These are phyloP conservation scores for Ridgeia piscesae DNA, from an alignment of 1,140 invertebrate genomes.

Conservation along the genomic window DNA sequence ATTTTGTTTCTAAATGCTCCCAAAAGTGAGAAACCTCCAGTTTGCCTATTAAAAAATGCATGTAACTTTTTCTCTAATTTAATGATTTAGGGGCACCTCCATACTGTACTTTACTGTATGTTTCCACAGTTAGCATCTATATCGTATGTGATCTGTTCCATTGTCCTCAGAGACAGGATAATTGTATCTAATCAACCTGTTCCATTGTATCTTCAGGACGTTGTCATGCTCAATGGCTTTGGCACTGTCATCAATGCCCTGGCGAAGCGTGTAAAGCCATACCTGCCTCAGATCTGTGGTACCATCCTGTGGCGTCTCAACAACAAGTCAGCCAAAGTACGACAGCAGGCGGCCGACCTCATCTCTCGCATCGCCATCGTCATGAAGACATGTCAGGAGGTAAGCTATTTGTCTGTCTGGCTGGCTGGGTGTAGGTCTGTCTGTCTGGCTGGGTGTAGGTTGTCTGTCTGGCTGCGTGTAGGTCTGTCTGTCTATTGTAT, in stretches of 20 bases:
- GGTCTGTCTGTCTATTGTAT: no score
- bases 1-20: no score
- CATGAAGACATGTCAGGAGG: constrained; percentile 99
- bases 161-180: no score
- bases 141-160: no score
- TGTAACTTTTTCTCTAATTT: no score
- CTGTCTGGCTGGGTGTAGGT: background rate
- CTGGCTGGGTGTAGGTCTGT: background rate
- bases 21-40: no score
- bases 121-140: no score
- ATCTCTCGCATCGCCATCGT: constrained; percentile 98
- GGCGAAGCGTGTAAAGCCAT: constrained; percentile 95
- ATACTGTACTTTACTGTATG: no score
- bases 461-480: background rate
- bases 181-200: no score
- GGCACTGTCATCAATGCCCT: constrained; percentile 98
- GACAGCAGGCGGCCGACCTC: constrained; percentile 98
- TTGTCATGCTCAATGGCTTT: constrained; percentile 99
- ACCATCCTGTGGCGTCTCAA: constrained; percentile 99
- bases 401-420: constrained; percentile 43
- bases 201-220: constrained; percentile 69
- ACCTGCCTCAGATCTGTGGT: constrained; percentile 98
- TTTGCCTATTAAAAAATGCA: no score
- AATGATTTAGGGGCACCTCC: no score
- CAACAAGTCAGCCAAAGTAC: constrained; percentile 98